These are phyloP conservation scores for Eretmochelys imbricata DNA, from an alignment of 2,113 vertebrate genomes.

Conservation along the genomic window DNA sequence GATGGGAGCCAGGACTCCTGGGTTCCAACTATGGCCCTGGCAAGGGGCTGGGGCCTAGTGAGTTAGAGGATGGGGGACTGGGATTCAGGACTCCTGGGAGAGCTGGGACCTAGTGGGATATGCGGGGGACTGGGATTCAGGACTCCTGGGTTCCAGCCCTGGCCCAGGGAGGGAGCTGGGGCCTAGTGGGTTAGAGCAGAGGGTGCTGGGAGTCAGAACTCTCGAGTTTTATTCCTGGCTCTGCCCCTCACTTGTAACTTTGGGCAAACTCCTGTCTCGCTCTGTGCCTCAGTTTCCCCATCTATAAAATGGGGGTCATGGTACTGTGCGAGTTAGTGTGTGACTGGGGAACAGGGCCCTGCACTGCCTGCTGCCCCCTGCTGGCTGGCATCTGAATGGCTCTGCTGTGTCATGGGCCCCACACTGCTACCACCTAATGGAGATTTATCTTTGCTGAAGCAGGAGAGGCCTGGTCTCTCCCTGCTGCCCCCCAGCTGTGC, in stretches of 20 bases:
- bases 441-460: background rate
- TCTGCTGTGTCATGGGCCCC: background rate
- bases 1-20: background rate
- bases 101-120: background rate
- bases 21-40: no score
- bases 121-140: no score
- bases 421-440: background rate
- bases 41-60: no score
- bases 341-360: no score
- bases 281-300: background rate
- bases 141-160: no score
- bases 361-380: background rate
- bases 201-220: background rate
- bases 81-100: background rate
- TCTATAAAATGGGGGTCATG: background rate
- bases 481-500: no score
- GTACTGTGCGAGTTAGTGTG: background rate
- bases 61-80: no score
- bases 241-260: no score
- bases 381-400: background rate
- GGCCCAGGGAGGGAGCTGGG: no score
- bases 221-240: background rate
- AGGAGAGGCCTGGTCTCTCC: background rate
- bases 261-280: background rate
- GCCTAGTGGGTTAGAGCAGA: background rate